Evolutionary conservation across 1,140 invertebrate species (phyloP), one percentile per base, ranked within the genome.

Genomic region (Homalodisca vitripennis): DNA sequence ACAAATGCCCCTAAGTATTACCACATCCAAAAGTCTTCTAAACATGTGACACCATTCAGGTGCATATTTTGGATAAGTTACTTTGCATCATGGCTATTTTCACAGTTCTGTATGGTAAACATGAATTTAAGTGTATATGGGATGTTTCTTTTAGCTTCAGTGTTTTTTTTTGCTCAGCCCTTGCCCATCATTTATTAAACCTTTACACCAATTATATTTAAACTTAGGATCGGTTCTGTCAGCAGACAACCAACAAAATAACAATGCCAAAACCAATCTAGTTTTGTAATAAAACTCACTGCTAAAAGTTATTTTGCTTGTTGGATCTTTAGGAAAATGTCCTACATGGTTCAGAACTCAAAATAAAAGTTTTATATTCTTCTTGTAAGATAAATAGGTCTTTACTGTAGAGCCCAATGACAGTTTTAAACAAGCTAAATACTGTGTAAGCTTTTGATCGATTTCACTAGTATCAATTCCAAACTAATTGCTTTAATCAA

Each of bases 241-340:
- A 60, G 3, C 24, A 60, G 14, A 60, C 29, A 60, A 30, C 55
- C 55, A 60, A 60, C 55, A 60, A 26, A 60, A 26, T 60, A 60
- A n/a, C 55, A 60, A 10, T 27, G 24, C 55, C 55, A 60, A 26
- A 27, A 60, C 24, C 55, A 27, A 13, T 60, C 55, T 2, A 60
- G 14, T 24, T 41, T 41, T 6, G 6, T 41, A 10, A 17, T 41
- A 41, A 41, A 41, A 41, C 6, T 41, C 34, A 41, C 34, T 41
- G 34, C 34, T 41, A 41, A 41, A 41, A 17, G 6, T n/a, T n/a
- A n/a, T 10, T 41, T 17, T 41, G 34, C 17, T 41, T 41, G 6
- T 41, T 6, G 6, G 34, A 41, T 41, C 34, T 41, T 41, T 41
- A 41, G 34, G 34, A 17, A 41, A 41, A 41, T 6, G 34, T 17